A percentile compares a stretch with the other conserved stretches of the same genome.
phyloP scores from a whole-genome alignment of 2,113 vertebrate species.

The Pachypanchax playfairii region DNA sequence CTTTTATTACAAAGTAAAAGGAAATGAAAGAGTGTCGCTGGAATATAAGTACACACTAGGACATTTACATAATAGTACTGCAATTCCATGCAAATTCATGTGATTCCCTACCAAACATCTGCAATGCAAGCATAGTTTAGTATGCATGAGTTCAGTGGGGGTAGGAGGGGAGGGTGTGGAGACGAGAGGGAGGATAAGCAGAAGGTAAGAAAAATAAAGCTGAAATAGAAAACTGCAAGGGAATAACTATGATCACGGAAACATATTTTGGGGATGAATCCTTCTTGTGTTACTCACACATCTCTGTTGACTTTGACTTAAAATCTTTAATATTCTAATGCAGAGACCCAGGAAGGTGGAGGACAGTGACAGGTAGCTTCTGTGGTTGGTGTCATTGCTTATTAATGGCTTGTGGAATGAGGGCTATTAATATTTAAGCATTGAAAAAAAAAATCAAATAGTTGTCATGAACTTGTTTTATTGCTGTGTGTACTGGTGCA shows the following conservation, averaged over 20 bases:
- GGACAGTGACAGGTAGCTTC: background rate
- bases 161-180: conserved; percentile 5
- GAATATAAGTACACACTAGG: conserved; percentile 46
- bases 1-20: conserved; percentile 34
- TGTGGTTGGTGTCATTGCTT: conserved; percentile 10
- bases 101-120: conserved; percentile 72
- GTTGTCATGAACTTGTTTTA: conserved; percentile 45
- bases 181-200: conserved; percentile 1
- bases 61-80: conserved; percentile 77
- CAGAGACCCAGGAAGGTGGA: conserved; percentile 9
- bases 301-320: conserved; percentile 2
- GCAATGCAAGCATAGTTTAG: conserved; percentile 76
- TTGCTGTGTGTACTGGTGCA: conserved; percentile 2
- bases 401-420: conserved; percentile 49
- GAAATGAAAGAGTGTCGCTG: conserved; percentile 38
- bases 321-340: conserved; percentile 18
- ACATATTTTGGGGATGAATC: conserved; percentile 51
- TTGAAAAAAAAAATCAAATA: conserved; percentile 55
- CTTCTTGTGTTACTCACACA: conserved; percentile 7
- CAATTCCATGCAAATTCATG: conserved; percentile 77
- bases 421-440: conserved; percentile 36
- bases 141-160: conserved; percentile 67
- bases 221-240: conserved; percentile 47
- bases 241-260: conserved; percentile 36
- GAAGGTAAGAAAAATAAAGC: conserved; percentile 22